Percentiles rank a stretch among this genome's conserved stretches.
phyloP scores from a whole-genome alignment of 2,113 vertebrate genomes.

The Oceanites oceanicus region DNA sequence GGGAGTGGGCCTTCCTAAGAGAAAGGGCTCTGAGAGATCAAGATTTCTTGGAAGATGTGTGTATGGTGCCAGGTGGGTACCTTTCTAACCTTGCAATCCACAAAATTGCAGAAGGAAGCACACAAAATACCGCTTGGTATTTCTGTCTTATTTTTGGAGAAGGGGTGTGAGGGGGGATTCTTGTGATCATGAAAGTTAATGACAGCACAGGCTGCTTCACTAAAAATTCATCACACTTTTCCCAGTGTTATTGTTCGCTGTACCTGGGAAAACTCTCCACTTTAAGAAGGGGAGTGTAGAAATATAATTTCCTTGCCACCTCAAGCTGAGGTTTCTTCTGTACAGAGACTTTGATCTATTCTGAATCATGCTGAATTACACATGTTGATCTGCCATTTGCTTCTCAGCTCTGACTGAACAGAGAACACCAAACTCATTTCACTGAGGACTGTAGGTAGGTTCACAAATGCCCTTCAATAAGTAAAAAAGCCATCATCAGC shows the following conservation, averaged over 20 bases:
- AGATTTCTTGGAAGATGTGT: background rate
- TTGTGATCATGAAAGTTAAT: slow-evolving; percentile 5
- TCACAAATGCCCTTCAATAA: background rate
- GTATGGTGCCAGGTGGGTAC: background rate
- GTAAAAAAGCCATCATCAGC: background rate
- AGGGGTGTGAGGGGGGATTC: background rate
- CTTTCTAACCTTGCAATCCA: background rate
- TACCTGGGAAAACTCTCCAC: background rate
- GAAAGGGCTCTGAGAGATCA: background rate
- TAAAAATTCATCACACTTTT: background rate
- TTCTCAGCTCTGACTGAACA: slow-evolving; percentile 10
- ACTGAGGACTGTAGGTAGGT: background rate
- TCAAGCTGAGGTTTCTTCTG: slow-evolving; percentile 3
- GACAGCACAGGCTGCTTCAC: background rate
- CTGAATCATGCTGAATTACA: slow-evolving; percentile 25
- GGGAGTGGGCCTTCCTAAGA: background rate
- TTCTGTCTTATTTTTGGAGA: background rate
- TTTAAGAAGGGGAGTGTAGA: background rate
- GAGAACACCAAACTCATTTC: background rate
- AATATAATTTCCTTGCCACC: background rate
- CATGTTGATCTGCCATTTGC: slow-evolving; percentile 20
- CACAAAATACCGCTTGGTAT: background rate
- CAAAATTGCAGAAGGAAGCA: background rate
- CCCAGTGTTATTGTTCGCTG: background rate
- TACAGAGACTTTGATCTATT: slow-evolving; percentile 25